Conservation (phyloP, 2,113 vertebrate species). For the Leptodactylus fuscus region DNA sequence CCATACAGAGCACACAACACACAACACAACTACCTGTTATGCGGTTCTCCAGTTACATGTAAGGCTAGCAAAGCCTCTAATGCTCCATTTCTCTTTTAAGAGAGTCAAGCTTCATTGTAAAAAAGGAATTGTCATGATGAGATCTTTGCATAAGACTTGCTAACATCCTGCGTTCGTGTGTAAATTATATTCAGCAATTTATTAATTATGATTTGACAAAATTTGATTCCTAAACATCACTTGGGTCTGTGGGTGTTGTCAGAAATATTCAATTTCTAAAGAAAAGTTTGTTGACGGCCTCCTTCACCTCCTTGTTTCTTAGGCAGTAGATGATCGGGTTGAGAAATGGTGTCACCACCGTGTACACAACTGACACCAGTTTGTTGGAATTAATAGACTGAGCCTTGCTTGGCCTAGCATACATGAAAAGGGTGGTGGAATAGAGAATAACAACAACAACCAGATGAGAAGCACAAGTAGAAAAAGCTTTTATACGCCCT, state of each 20-base stretch:
- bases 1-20: too few species aligned
- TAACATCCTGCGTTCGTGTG: neutral
- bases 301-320: conserved; percentile 69
- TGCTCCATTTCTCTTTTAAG: too few species aligned
- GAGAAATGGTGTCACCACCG: conserved; percentile 64
- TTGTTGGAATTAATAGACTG: conserved; percentile 67
- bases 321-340: conserved; percentile 70
- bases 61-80: too few species aligned
- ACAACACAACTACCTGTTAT: too few species aligned
- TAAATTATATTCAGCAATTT: neutral
- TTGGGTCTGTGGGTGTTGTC: neutral
- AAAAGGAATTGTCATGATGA: too few species aligned
- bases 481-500: conserved; percentile 66
- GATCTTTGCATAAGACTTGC: neutral
- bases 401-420: conserved; percentile 64
- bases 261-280: neutral
- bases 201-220: neutral
- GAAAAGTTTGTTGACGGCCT: conserved; percentile 59
- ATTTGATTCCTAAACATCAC: neutral
- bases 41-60: too few species aligned
- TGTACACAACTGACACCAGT: conserved; percentile 64
- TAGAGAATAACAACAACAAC: conserved; percentile 66
- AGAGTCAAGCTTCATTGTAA: too few species aligned
- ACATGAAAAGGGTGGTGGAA: conserved; percentile 69
- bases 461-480: conserved; percentile 67